Evolutionary conservation across 2,113 vertebrate species (phyloP).

Genomic region (Pseudonaja textilis): DNA sequence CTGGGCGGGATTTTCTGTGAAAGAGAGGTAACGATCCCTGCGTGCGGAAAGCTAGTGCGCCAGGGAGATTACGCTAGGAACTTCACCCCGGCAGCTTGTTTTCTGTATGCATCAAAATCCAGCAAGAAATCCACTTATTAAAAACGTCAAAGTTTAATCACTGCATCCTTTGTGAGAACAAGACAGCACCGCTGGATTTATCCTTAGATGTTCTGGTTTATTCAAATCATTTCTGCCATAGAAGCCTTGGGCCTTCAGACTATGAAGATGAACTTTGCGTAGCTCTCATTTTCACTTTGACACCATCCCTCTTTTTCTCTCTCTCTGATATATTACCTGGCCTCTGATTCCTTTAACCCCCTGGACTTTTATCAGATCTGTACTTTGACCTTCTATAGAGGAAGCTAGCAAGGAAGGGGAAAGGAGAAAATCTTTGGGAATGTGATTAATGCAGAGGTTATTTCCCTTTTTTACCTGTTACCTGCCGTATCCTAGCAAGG

Average conservation of each 20-base stretch:
- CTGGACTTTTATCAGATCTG: not conserved
- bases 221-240: not conserved
- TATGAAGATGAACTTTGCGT: not conserved
- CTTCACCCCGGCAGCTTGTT: not conserved
- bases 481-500: not conserved
- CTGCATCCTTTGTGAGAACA: not conserved
- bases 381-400: accelerated
- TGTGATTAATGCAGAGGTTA: not conserved
- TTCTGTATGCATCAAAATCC: not conserved
- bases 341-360: accelerated
- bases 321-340: not conserved
- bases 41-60: not conserved
- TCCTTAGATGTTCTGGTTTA: not conserved
- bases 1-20: not conserved
- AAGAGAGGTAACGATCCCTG: not conserved
- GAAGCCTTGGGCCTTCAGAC: not conserved
- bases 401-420: not conserved
- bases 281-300: not conserved
- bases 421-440: not conserved
- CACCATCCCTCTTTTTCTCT: not conserved
- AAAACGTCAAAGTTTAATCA: not conserved
- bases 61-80: not conserved
- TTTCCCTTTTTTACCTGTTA: accelerated
- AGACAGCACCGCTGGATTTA: not conserved
- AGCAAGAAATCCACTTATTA: not conserved